Evolutionary conservation across 2,797 vertebrate species (phyloP).

Genomic region (Darevskia mixta): DNA sequence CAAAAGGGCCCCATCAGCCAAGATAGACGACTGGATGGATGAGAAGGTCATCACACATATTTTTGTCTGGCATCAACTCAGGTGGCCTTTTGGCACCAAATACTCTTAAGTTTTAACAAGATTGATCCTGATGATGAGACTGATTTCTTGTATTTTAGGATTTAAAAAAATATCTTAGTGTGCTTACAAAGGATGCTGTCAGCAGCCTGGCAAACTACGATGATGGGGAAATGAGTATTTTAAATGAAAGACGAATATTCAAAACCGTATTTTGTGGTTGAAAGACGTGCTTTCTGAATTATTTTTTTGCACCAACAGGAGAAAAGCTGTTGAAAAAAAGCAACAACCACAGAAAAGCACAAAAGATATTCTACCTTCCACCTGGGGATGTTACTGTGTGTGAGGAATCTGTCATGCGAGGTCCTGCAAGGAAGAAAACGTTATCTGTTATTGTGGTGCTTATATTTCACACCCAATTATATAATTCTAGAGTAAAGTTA

Average conservation of each 20-base stretch:
- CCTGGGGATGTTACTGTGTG: slow-evolving; percentile 64
- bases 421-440: slow-evolving; percentile 64
- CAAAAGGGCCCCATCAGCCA: background rate
- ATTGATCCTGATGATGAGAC: background rate
- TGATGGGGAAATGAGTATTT: background rate
- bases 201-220: background rate
- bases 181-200: background rate
- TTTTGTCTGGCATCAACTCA: background rate
- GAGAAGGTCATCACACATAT: background rate
- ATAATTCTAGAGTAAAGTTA: background rate
- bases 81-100: background rate
- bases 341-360: background rate
- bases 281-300: no score
- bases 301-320: no score
- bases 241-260: background rate
- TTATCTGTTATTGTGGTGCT: background rate
- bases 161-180: background rate
- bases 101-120: background rate
- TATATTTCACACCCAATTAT: background rate
- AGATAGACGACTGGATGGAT: background rate
- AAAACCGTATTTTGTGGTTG: no score
- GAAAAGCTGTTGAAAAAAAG: no score
- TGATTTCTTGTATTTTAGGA: background rate
- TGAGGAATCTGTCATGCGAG: slow-evolving; percentile 66
- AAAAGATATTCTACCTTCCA: slow-evolving; percentile 72